Evolutionary conservation across 2,888 invertebrate species (phyloP).

Genomic region (Tenodera sinensis): DNA sequence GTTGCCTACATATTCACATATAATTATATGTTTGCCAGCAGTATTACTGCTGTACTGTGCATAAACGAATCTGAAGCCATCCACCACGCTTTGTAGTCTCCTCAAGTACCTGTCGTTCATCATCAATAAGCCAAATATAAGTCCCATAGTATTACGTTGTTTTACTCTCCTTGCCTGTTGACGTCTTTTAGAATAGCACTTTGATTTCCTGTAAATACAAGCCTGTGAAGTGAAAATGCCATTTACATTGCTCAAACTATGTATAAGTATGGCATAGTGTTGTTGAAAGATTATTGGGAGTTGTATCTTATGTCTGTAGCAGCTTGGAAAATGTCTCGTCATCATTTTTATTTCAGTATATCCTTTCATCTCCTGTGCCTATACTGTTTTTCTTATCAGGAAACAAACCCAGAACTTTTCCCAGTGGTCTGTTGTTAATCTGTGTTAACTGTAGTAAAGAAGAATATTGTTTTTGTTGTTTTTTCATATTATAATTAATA

Average conservation of each 20-base stretch:
- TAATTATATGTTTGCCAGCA: background rate
- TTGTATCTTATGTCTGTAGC: background rate
- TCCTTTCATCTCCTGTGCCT: background rate
- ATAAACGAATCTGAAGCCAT: conserved; percentile 22
- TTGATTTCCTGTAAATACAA: background rate
- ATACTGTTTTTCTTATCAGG: background rate
- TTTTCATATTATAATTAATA: conserved; percentile 28
- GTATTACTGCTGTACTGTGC: background rate
- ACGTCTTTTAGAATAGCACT: background rate
- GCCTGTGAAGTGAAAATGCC: background rate
- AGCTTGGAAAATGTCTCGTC: background rate
- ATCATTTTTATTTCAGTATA: background rate
- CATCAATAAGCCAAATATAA: background rate
- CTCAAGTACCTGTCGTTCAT: background rate
- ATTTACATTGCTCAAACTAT: background rate
- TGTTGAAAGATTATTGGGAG: background rate
- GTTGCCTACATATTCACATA: conserved; percentile 2
- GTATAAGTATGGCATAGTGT: background rate
- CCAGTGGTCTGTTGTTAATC: conserved; percentile 16
- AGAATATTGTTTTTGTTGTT: conserved; percentile 25
- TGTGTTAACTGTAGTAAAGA: conserved; percentile 15
- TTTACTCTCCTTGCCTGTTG: background rate
- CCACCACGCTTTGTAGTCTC: conserved; percentile 15
- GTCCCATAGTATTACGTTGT: background rate
- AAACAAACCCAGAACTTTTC: background rate